Conservation (phyloP, 2,797 vertebrate genomes). For the Apodemus agrarius region DNA sequence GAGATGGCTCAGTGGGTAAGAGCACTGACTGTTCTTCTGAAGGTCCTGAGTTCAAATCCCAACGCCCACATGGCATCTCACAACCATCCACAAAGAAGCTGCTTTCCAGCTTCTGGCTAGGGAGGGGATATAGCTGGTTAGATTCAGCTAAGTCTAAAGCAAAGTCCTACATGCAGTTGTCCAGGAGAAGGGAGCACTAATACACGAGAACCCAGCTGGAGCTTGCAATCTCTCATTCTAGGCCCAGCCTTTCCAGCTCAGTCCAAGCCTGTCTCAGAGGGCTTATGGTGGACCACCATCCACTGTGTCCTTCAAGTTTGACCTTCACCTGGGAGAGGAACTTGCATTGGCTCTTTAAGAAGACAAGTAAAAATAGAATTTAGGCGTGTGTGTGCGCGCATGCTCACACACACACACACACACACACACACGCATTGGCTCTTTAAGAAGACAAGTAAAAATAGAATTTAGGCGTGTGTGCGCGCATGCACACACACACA, state of each 20-base stretch:
- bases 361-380: slow-evolving; percentile 86
- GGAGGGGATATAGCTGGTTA: not conserved
- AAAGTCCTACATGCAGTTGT: not conserved
- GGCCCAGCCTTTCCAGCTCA: not conserved
- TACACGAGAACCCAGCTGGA: not conserved
- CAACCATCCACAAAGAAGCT: too few species aligned
- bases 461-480: too few species aligned
- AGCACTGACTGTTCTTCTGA: too few species aligned
- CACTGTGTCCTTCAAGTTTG: slow-evolving; percentile 72
- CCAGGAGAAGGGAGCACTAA: not conserved
- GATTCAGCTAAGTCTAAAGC: not conserved
- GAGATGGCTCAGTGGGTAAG: too few species aligned
- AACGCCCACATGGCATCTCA: too few species aligned
- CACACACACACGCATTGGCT: too few species aligned
- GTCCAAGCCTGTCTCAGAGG: not conserved
- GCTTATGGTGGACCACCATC: slow-evolving; percentile 69
- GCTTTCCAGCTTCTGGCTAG: not conserved
- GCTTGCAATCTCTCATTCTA: not conserved
- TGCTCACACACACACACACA: too few species aligned
- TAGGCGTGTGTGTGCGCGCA: too few species aligned
- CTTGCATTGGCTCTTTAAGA: slow-evolving; percentile 83
- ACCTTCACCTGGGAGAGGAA: slow-evolving; percentile 79
- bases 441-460: too few species aligned
- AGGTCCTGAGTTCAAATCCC: too few species aligned
- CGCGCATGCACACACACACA: too few species aligned